These are phyloP conservation scores for Zeuzera pyrina DNA, from an alignment of 2,888 invertebrate genomes.

Conservation along the genomic window DNA sequence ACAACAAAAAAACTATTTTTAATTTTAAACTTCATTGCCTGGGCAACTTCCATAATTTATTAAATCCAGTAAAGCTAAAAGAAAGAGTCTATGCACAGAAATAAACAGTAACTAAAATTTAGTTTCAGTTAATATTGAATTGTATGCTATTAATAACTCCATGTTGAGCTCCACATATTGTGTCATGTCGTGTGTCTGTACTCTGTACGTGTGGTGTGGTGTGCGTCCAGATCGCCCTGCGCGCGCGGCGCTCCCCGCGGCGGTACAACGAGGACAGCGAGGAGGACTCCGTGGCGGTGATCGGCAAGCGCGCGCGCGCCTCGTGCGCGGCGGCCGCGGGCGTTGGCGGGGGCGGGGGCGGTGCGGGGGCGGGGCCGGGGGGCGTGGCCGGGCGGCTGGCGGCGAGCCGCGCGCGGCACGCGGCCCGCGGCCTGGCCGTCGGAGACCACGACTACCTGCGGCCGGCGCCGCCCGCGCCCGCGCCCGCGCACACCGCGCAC, in stretches of 20 bases:
- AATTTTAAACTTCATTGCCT: too few species aligned
- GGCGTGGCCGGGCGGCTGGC: neutral
- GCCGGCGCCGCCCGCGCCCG: neutral
- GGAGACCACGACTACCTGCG: constrained; percentile 8
- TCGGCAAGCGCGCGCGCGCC: constrained; percentile 54
- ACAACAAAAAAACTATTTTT: too few species aligned
- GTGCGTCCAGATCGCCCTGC: constrained; percentile 31
- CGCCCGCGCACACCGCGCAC: neutral
- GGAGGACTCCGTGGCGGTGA: constrained; percentile 60
- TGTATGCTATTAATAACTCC: too few species aligned
- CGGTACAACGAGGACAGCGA: constrained; percentile 76
- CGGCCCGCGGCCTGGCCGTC: constrained; percentile 16
- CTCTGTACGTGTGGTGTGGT: neutral
- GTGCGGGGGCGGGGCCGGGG: constrained; percentile 18
- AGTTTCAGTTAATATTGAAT: too few species aligned
- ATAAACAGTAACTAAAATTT: too few species aligned
- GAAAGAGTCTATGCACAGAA: too few species aligned
- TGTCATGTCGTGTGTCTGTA: too few species aligned
- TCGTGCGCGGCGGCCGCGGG: constrained; percentile 19
- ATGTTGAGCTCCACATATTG: too few species aligned
- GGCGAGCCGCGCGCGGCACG: constrained; percentile 9
- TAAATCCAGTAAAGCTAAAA: too few species aligned
- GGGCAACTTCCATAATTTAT: too few species aligned
- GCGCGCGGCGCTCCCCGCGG: constrained; percentile 52
- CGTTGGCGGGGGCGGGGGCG: constrained; percentile 10